Conservation (phyloP, 1,140 invertebrate species). For the Meteorus sp. region DNA sequence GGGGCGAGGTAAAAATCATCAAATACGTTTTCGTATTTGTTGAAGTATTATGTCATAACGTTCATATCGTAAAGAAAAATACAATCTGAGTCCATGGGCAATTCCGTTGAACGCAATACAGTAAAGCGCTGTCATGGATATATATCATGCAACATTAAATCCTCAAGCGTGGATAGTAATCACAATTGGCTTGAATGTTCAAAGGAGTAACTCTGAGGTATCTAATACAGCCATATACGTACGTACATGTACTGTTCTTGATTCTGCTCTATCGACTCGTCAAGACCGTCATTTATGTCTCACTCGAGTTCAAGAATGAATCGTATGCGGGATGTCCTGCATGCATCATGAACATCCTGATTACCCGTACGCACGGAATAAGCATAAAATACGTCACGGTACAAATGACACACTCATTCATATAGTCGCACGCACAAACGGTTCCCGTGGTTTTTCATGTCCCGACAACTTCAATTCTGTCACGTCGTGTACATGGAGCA, state of each 20-base stretch:
- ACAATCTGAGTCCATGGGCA: too few relatives aligned
- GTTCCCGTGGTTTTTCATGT: background rate
- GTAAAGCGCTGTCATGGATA: too few relatives aligned
- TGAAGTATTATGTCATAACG: background rate
- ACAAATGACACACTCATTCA: background rate
- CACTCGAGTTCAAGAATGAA: slow-evolving; percentile 27
- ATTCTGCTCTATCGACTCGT: background rate
- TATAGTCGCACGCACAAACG: slow-evolving; percentile 11
- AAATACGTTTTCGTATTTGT: background rate
- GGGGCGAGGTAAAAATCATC: slow-evolving; percentile 45
- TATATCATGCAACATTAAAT: too few relatives aligned
- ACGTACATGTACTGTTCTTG: too few relatives aligned
- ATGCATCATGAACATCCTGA: slow-evolving; percentile 41
- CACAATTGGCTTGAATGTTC: too few relatives aligned
- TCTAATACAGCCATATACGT: too few relatives aligned
- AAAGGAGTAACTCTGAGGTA: too few relatives aligned
- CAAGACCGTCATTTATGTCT: background rate
- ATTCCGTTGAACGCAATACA: too few relatives aligned
- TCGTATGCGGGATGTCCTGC: slow-evolving; percentile 48
- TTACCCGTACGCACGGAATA: slow-evolving; percentile 20
- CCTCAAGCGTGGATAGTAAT: too few relatives aligned
- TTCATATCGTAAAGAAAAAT: too few relatives aligned
- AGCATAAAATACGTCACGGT: slow-evolving; percentile 25
- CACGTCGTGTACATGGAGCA: too few relatives aligned
- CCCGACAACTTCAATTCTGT: too few relatives aligned